Base-by-base conservation (phyloP, 1,140 invertebrate genomes). In the Cherax destructor region DNA sequence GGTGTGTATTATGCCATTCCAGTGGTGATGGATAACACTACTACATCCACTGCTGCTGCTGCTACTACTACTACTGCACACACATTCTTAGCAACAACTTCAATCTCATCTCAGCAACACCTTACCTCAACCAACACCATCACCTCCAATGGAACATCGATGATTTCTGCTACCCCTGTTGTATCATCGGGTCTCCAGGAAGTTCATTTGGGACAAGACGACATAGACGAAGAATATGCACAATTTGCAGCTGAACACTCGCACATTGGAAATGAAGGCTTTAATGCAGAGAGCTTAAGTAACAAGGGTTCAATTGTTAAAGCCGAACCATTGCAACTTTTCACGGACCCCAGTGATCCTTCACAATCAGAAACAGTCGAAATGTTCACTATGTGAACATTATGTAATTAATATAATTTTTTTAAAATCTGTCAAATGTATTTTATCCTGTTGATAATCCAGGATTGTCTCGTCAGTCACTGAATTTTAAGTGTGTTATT, bases 1-100 rank as follows among this genome's bases (percentile, higher is more conserved):
- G 89, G 89, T 21, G 89, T 91, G 18, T 91, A 91, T 69, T 91
- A 91, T 80, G 89, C 89, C 83, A 91, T 91, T 52, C 89, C 89
- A 50, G 89, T 91, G 30, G 83, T 91, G 30, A 84, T 91, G 89
- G 89, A 91, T 41, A 79, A 80, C 16, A 72, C 47, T 69, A 49
- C 83, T 49, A 79, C 74, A 18, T 69, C 83, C 16, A 72, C 83
- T 24, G 50, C 83, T 9, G 30, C 83, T 9, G 30, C 30, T 41
- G 30, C 30, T 41, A 41, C 30, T 41, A 78, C 74, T 9, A 80
- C 74, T 52, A 69, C 89, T 41, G 24, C 88, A 11, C 50, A 72
- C 47, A 81, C 80, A 24, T 69, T 81, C 50, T 24, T 72, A 18
- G 50, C 79, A 41, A 56, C 87, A 9, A 56, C 79, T 49, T 16